phyloP scores from a whole-genome alignment of 1,140 invertebrate species.

The Drosophila kurseongensis region DNA sequence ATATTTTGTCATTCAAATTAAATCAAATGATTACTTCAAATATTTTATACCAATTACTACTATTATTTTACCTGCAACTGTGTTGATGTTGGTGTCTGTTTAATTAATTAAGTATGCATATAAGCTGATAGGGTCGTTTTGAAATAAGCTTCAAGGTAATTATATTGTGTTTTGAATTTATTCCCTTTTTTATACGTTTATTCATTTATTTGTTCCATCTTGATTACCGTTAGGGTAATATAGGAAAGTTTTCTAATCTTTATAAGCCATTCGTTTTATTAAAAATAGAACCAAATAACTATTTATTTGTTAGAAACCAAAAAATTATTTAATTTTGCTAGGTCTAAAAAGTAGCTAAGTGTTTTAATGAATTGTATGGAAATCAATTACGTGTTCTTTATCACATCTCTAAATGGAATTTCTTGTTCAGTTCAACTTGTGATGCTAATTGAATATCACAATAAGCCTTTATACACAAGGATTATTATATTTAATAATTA shows the following conservation, averaged over 20 bases:
- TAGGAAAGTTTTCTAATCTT: neutral
- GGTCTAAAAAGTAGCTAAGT: too few relatives aligned
- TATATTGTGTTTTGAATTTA: neutral
- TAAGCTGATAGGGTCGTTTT: conserved; percentile 22
- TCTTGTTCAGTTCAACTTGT: neutral
- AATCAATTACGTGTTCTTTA: conserved; percentile 4
- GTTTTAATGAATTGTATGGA: too few relatives aligned
- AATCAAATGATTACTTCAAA: neutral
- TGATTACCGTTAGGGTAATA: conserved; percentile 3
- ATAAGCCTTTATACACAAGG: conserved; percentile 19
- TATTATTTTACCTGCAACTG: neutral
- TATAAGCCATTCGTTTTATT: too few relatives aligned
- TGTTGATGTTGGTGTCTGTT: neutral
- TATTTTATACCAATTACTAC: neutral
- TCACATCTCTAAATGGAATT: conserved; percentile 1
- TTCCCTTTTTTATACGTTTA: conserved; percentile 1
- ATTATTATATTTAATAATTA: conserved; percentile 10
- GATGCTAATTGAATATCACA: conserved; percentile 48
- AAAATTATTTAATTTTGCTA: neutral
- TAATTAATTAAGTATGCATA: conserved; percentile 41
- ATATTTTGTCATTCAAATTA: too few relatives aligned
- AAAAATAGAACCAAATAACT: too few relatives aligned
- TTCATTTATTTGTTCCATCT: neutral
- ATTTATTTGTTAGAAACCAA: too few relatives aligned
- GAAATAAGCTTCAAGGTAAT: conserved; percentile 29